A percentile compares a stretch with the other conserved stretches of the same genome.
phyloP scores from a whole-genome alignment of 2,797 vertebrate species.

The Crotalus adamanteus region DNA sequence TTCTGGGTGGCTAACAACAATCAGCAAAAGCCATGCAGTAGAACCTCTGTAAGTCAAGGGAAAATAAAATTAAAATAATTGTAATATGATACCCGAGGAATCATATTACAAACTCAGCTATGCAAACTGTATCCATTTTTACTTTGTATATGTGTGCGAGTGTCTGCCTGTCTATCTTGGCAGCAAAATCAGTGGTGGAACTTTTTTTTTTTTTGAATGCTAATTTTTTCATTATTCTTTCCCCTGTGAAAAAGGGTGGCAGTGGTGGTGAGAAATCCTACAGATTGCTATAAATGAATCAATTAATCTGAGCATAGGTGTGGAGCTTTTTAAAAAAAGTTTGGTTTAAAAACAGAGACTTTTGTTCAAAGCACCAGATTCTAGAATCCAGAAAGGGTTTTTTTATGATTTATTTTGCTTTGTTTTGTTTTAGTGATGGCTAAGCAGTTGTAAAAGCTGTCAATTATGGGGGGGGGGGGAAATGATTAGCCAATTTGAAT shows the following conservation, averaged over 20 bases:
- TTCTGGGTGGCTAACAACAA: background rate
- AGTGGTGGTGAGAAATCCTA: background rate
- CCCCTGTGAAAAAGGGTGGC: background rate
- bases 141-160: fast-evolving
- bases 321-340: background rate
- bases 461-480: background rate
- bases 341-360: background rate
- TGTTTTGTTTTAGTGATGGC: background rate
- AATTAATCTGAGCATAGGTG: background rate
- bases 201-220: background rate
- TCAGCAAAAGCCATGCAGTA: background rate
- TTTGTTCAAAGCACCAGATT: background rate
- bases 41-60: background rate
- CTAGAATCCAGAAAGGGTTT: background rate
- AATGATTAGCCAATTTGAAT: background rate
- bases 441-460: background rate
- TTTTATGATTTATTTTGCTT: background rate
- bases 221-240: background rate
- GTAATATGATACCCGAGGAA: background rate
- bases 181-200: background rate
- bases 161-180: background rate
- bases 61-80: background rate
- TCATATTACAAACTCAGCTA: background rate
- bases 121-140: background rate
- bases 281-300: background rate